Base-by-base conservation (phyloP, 2,113 vertebrate species). In the Semnopithecus entellus region DNA sequence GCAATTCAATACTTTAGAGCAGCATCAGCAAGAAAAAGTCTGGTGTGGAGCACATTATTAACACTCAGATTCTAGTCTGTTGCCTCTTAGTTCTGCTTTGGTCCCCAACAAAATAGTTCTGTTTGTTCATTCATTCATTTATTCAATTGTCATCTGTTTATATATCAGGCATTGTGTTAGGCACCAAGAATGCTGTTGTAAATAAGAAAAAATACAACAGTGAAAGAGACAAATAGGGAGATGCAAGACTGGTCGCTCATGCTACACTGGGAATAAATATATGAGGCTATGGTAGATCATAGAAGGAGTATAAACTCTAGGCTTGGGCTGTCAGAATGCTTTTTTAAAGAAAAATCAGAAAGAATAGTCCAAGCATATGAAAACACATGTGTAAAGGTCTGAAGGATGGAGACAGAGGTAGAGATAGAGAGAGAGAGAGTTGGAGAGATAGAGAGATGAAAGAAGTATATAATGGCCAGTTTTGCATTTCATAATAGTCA, bases 151-250 rank as follows among this genome's bases (percentile, higher is more conserved):
- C 30, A 30, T 13, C 76, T 18, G 27, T 30, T 76, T 64, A 61
- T 27, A 16, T 78, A 35, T n/a, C 3, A 1, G 30, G 11, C 22
- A 75, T 55, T 83, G 2, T 72, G 0, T 6, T 27, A 72, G 27
- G 27, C n/a, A 52, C 13, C 50, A 90, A 52, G 5, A 59, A 45
- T 52, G 22, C 22, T 40, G 22, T 73, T 30, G n/a, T 52, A 75
- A 83, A 66, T 3, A 73, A 57, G 11, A 82, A 38, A 87, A 81
- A 43, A 76, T 11, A 23, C 11, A 40, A 9, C 9, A 61, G 13
- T 59, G 8, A 45, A 93, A 94, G 64, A 97, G 38, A n/a, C 27
- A 66, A 79, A 73, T 6, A 88, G 9, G 22, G 35, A 68, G 27
- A 61, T 30, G 7, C 2, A 52, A 68, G 8, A 68, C 12, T 27